A percentile compares a stretch with the other conserved stretches of the same genome.
These are phyloP conservation scores for Hestina assimilis DNA, from an alignment of 1,140 invertebrate species.

Conservation along the genomic window DNA sequence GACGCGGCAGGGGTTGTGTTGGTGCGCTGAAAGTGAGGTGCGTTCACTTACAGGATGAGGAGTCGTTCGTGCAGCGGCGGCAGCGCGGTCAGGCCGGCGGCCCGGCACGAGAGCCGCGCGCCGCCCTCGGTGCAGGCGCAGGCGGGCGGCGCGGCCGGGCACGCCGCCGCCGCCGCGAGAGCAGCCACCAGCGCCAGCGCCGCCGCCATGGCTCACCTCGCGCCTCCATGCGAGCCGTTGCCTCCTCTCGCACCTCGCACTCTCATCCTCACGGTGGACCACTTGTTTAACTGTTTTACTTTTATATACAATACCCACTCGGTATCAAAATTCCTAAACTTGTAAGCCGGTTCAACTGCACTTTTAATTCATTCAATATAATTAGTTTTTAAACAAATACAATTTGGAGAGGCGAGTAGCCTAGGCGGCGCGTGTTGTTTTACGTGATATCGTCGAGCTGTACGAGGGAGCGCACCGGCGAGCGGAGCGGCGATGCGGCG, in stretches of 20 bases:
- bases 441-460: neutral
- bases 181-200: slow-evolving; percentile 30
- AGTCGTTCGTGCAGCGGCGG: slow-evolving; percentile 46
- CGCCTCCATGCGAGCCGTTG: slow-evolving; percentile 13
- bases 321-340: too few species aligned
- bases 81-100: slow-evolving; percentile 37
- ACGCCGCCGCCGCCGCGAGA: slow-evolving; percentile 28
- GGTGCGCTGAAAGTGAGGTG: too few species aligned
- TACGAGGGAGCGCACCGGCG: neutral
- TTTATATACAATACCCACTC: neutral
- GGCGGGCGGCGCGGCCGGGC: slow-evolving; percentile 27
- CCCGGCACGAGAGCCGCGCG: slow-evolving; percentile 43
- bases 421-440: neutral
- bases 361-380: too few species aligned
- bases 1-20: neutral
- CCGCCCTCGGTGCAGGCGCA: slow-evolving; percentile 50
- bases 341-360: too few species aligned
- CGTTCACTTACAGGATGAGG: slow-evolving; percentile 39
- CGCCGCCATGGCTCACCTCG: slow-evolving; percentile 33
- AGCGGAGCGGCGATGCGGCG: neutral
- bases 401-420: neutral
- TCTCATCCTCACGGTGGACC: slow-evolving; percentile 2
- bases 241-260: neutral
- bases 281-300: neutral
- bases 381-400: neutral